Evolutionary conservation across 2,888 invertebrate species (phyloP).

Genomic region (Euzetes globulus): DNA sequence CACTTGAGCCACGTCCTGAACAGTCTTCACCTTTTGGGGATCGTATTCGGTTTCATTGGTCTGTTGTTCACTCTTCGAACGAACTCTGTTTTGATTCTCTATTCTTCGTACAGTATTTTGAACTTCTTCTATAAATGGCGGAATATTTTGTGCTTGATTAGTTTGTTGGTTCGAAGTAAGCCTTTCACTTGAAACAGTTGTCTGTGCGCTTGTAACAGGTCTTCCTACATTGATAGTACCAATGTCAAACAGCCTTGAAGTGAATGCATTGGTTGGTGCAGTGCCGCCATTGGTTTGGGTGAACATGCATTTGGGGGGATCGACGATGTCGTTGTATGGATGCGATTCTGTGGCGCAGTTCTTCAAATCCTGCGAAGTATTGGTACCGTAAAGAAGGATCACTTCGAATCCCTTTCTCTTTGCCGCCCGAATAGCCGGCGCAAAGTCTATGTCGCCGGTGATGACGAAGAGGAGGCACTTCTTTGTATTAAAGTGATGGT

Average conservation of each 20-base stretch:
- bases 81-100: background rate
- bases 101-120: background rate
- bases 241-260: too few relatives aligned
- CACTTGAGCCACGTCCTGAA: background rate
- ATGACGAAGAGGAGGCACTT: background rate
- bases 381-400: background rate
- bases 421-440: background rate
- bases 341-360: conserved; percentile 2
- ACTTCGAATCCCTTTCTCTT: background rate
- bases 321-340: background rate
- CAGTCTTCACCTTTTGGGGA: background rate
- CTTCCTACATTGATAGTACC: too few relatives aligned
- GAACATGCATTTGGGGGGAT: too few relatives aligned
- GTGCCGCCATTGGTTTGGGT: too few relatives aligned
- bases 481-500: background rate
- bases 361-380: background rate
- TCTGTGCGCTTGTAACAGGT: too few relatives aligned
- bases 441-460: conserved; percentile 20
- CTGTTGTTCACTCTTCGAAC: background rate
- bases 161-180: too few relatives aligned
- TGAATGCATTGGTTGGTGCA: too few relatives aligned
- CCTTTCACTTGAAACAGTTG: too few relatives aligned
- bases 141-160: background rate
- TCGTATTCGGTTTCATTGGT: background rate
- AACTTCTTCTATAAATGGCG: background rate